Base-by-base conservation (phyloP, 2,797 vertebrate species). In the Octomys mimax region DNA sequence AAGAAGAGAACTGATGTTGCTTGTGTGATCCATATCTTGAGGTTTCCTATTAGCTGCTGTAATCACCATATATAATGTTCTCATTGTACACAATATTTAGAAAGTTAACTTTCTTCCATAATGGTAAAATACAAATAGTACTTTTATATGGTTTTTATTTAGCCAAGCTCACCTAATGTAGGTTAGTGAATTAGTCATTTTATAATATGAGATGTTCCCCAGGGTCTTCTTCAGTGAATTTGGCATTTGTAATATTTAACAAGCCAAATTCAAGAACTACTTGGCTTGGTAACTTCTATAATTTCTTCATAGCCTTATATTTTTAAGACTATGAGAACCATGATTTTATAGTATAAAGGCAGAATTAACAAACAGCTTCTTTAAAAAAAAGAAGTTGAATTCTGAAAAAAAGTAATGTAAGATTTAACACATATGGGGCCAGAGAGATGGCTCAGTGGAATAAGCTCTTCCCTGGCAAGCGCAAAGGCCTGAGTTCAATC, bases 131-230 rank as follows among this genome's bases (percentile, higher is more conserved):
- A 21, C 79, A 90, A 93, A 4, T 70, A 84, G 22, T 93, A 57
- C 10, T 91, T 96, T 89, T 68, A 90, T 94, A 86, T 54, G 62
- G 10, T 36, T 89, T 87, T 70, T 77, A 93, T 91, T 82, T 77
- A 59, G 11, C 39, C 14, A 93, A 89, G 84, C 80, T 89, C 54
- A 89, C 22, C 52, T 84, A 83, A 87, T 42, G 36, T 24, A 93
- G 87, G 92, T 57, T 96, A 87, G 59, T 59, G 92, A 95, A 94
- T 57, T 95, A 89, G 77, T 62, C 71, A 78, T 59, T 91, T 92
- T 73, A 68, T 94, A 87, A 6, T 14, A 90, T 66, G 31, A 8
- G 33, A 75, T 42, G 26, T 77, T 75, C 31, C 13, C 54, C 33
- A 87, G 62, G 77, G 24, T 26, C 24, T 91, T 95, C 78, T 83